Evolutionary conservation across 30 jellyfish, hydroid and myxozoan genomes (phyloP).

Genomic region (Aurelia aurita complex sp. Pacific): DNA sequence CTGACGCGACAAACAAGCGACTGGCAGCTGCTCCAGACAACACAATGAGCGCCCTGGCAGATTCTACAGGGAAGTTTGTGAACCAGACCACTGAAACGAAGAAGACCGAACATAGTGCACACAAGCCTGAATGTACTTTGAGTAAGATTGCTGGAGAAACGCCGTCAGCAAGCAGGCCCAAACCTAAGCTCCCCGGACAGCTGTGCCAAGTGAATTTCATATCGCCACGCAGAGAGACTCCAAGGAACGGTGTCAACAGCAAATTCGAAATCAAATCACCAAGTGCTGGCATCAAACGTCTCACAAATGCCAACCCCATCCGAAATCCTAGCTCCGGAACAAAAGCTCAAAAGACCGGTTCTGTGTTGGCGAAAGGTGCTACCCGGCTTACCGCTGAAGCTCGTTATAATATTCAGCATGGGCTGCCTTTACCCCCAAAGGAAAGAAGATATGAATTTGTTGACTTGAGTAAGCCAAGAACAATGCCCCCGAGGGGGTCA

Average conservation of each 20-base stretch:
- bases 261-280: conserved; percentile 12
- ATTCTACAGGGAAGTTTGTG: conserved; percentile 7
- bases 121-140: background rate
- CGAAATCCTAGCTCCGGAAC: background rate
- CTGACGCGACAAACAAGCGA: background rate
- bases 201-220: conserved; percentile 39
- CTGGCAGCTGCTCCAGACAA: background rate
- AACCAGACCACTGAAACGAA: background rate
- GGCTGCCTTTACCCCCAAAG: conserved; percentile 56
- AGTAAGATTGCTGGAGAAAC: no score
- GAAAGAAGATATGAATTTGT: conserved; percentile 22
- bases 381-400: conserved; percentile 53
- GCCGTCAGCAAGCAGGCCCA: conserved; percentile 24
- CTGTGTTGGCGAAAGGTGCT: background rate
- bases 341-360: background rate
- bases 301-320: conserved; percentile 5
- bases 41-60: background rate
- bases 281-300: background rate
- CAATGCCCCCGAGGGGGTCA: background rate
- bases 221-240: conserved; percentile 27
- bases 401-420: conserved; percentile 9
- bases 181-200: conserved; percentile 44
- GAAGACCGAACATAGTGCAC: background rate
- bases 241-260: background rate
- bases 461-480: background rate